Evolutionary conservation across 2,113 vertebrate genomes (phyloP).

Genomic region (Rhodinocichla rosea): DNA sequence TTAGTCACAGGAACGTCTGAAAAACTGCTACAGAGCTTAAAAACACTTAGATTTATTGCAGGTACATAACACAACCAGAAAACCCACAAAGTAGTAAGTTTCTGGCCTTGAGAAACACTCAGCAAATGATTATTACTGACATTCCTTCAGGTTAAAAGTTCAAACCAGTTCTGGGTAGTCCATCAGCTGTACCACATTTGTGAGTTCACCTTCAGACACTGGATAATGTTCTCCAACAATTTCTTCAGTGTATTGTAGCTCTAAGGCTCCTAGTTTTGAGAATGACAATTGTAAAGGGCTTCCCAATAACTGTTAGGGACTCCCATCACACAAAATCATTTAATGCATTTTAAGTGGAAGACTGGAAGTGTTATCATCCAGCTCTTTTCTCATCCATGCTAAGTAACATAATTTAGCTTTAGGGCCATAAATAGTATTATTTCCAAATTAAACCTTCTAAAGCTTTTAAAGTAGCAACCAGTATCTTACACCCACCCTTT

Average conservation of each 20-base stretch:
- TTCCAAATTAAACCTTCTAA: neutral
- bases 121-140: neutral
- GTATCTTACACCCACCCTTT: neutral
- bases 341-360: neutral
- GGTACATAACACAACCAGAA: neutral
- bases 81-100: neutral
- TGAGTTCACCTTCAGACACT: neutral
- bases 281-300: neutral
- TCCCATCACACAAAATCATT: neutral
- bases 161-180: neutral
- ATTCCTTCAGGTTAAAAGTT: neutral
- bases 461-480: neutral
- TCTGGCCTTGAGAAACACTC: neutral
- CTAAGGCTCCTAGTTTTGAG: neutral
- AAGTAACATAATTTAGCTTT: neutral
- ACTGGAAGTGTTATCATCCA: neutral
- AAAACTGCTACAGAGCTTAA: neutral
- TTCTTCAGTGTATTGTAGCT: neutral
- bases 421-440: neutral
- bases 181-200: neutral
- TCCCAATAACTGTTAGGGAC: neutral
- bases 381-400: neutral
- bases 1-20: neutral
- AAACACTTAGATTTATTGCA: neutral
- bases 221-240: neutral